phyloP scores from a whole-genome alignment of 2,888 invertebrate genomes.

The Platypus cylindrus region DNA sequence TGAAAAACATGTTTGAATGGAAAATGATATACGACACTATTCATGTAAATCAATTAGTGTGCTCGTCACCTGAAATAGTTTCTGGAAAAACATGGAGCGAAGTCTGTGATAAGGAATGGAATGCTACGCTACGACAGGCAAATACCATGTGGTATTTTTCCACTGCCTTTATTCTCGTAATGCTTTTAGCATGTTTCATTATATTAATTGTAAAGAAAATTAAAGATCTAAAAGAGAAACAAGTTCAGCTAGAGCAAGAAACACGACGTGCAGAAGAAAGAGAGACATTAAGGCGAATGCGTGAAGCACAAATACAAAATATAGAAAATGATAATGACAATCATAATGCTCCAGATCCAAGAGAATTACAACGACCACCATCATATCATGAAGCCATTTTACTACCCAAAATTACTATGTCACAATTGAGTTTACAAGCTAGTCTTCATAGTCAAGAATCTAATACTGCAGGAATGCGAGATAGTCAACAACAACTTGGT shows the following conservation, averaged over 20 bases:
- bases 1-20: constrained; percentile 49
- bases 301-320: constrained; percentile 33
- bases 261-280: constrained; percentile 44
- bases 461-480: too few species aligned
- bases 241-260: constrained; percentile 33
- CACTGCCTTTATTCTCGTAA: constrained; percentile 41
- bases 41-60: constrained; percentile 38
- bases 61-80: constrained; percentile 49
- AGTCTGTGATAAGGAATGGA: constrained; percentile 54
- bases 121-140: constrained; percentile 21
- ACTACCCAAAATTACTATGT: constrained; percentile 55
- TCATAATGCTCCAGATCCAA: constrained; percentile 52
- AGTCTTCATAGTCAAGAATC: constrained; percentile 28
- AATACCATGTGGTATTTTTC: constrained; percentile 46
- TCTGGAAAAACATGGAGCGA: constrained; percentile 55
- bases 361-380: constrained; percentile 57
- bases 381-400: constrained; percentile 65
- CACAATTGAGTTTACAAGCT: constrained; percentile 38
- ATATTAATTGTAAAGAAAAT: constrained; percentile 43
- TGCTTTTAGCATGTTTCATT: constrained; percentile 41
- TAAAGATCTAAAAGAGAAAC: constrained; percentile 41
- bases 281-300: constrained; percentile 39
- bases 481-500: constrained; percentile 19
- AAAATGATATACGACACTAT: constrained; percentile 42
- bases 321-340: constrained; percentile 28